phyloP scores from a whole-genome alignment of 1,140 invertebrate genomes.

The Zaprionus lachaisei region DNA sequence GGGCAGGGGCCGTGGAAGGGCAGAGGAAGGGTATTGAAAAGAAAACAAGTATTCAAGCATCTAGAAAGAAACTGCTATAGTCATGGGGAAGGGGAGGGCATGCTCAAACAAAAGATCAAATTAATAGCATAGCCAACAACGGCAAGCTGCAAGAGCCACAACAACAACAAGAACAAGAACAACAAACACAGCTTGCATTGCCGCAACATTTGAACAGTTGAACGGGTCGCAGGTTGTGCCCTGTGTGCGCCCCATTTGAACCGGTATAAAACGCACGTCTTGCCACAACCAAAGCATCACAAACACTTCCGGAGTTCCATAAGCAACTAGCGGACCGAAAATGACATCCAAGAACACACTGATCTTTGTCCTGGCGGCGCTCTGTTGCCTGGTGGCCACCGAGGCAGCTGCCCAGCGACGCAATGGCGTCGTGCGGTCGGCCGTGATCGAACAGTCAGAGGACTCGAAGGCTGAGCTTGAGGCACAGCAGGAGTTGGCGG shows the following conservation, averaged over 20 bases:
- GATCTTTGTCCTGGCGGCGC: slow-evolving; percentile 67
- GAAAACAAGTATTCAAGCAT: slow-evolving; percentile 25
- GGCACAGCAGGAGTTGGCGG: slow-evolving; percentile 20
- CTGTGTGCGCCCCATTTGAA: too few relatives aligned
- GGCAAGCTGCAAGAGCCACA: slow-evolving; percentile 22
- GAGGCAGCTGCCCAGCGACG: slow-evolving; percentile 60
- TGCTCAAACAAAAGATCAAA: slow-evolving; percentile 75
- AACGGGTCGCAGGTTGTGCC: too few relatives aligned
- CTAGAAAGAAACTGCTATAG: slow-evolving; percentile 36
- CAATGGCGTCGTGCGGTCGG: slow-evolving; percentile 33
- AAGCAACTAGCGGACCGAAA: slow-evolving; percentile 49
- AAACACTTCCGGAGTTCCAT: slow-evolving; percentile 62
- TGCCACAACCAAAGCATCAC: slow-evolving; percentile 55
- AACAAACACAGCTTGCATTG: slow-evolving; percentile 68
- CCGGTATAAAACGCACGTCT: slow-evolving; percentile 56
- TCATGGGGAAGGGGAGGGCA: background rate
- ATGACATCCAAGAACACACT: slow-evolving; percentile 63
- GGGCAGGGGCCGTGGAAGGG: background rate
- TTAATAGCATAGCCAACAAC: slow-evolving; percentile 62
- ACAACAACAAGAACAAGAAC: background rate
- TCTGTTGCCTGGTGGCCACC: slow-evolving; percentile 62
- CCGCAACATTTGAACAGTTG: slow-evolving; percentile 73
- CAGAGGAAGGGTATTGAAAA: slow-evolving; percentile 3
- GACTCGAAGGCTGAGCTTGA: background rate
- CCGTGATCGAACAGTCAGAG: background rate